Evolutionary conservation across 1,140 invertebrate genomes (phyloP).

Genomic region (Cydia fagiglandana): DNA sequence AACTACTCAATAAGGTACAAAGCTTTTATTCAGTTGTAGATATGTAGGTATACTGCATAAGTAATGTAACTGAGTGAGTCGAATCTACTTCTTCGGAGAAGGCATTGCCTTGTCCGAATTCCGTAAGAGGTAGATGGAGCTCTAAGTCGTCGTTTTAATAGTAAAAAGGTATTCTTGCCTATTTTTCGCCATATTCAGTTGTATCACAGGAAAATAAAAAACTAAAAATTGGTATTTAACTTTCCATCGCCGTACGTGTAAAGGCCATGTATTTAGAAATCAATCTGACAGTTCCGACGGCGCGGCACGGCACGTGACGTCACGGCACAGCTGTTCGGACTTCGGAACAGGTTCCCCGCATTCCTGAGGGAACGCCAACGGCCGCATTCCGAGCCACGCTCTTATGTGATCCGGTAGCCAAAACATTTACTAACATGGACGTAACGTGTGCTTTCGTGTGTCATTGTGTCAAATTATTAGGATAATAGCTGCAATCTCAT

Average conservation of each 20-base stretch:
- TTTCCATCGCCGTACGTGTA: not conserved
- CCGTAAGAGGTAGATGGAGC: too few relatives aligned
- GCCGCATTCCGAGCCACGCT: slow-evolving; percentile 37
- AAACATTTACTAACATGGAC: slow-evolving; percentile 23
- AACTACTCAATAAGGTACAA: not conserved
- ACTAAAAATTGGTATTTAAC: not conserved
- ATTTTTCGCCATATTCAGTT: too few relatives aligned
- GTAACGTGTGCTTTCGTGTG: not conserved
- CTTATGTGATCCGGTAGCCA: slow-evolving; percentile 20
- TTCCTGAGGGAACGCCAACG: slow-evolving; percentile 69
- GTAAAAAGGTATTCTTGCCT: too few relatives aligned
- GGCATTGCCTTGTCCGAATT: too few relatives aligned
- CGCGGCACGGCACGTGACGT: slow-evolving; percentile 52
- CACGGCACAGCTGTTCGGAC: slow-evolving; percentile 59
- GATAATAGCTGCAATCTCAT: not conserved
- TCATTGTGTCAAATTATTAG: not conserved
- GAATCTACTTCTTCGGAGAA: too few relatives aligned
- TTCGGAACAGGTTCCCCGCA: slow-evolving; percentile 55
- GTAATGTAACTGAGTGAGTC: too few relatives aligned
- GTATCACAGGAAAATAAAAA: too few relatives aligned
- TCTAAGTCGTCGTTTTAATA: too few relatives aligned
- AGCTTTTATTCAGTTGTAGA: too few relatives aligned
- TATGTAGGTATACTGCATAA: too few relatives aligned
- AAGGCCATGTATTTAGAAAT: not conserved
- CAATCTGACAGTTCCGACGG: slow-evolving; percentile 29